Base-by-base conservation (phyloP, 2,797 vertebrate species). In the Gorsachius magnificus region DNA sequence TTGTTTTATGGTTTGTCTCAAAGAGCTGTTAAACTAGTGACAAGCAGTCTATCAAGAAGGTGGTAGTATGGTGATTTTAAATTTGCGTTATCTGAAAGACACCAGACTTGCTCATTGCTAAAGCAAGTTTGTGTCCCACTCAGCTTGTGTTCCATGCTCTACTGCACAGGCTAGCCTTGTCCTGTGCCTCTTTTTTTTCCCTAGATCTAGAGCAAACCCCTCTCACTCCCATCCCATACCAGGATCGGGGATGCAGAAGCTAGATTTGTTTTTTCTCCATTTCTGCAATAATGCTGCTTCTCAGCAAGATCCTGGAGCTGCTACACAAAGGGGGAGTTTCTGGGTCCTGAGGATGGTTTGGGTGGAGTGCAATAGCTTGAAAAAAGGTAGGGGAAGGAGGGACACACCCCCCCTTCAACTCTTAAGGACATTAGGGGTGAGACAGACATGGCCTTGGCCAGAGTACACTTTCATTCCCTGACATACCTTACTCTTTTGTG, bases 1-100 rank as follows among this genome's bases (percentile, higher is more conserved):
- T 83, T 91, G 36, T 69, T 91, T 87, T 83, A 84, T 29, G 22
- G 10, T 33, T 94, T 95, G 15, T 78, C 53, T 95, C n/a, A 71
- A 58, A 79, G 60, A 83, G 29, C 58, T 85, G 66, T 68, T 85
- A 87, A 81, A 60, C 56, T 36, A 20, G 24, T 66, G 51, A 74
- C 56, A 83, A 86, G 28, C 69, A 70, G 83, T 76, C 50, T 61
- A 29, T 78, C 90, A 83, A 57, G 26, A 84, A n/a, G 7, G 7
- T 41, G 31, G 20, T 64, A 63, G 19, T 9, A 20, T 4, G 25
- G 11, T 11, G 9, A 48, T 89, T 68, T 86, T 48, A 81, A 68
- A 94, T 83, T 88, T 81, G 22, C 50, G 29, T 93, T 86, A 78
- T 18, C 53, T 86, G 90, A 53, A 83, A 41, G 41, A 77, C 38